phyloP scores from a whole-genome alignment of 2,113 vertebrate genomes.

The Alligator mississippiensis region DNA sequence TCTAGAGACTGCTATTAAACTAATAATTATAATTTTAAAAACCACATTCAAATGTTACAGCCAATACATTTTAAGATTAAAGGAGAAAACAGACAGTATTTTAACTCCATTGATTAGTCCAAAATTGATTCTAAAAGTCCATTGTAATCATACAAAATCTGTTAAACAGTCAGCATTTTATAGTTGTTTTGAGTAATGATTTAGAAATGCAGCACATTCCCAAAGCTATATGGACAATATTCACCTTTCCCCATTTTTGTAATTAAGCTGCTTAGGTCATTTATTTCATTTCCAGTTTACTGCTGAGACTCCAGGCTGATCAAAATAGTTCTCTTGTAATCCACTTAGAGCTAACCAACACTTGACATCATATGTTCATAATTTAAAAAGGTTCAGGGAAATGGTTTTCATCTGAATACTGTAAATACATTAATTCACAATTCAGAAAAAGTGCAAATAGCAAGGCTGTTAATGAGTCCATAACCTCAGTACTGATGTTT shows the following conservation, averaged over 20 bases:
- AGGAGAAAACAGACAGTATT: background rate
- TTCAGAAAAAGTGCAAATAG: background rate
- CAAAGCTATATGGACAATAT: background rate
- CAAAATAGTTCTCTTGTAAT: background rate
- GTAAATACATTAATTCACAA: background rate
- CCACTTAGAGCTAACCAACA: background rate
- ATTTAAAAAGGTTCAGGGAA: background rate
- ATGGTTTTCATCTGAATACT: background rate
- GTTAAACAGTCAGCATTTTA: background rate
- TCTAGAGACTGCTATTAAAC: background rate
- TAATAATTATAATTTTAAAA: background rate
- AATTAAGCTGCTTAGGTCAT: slow-evolving; percentile 9
- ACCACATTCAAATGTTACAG: background rate
- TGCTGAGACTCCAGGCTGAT: background rate
- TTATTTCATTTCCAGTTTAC: background rate
- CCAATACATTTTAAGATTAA: slow-evolving; percentile 17
- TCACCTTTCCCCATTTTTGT: background rate
- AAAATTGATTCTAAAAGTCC: slow-evolving; percentile 16
- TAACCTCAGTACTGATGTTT: background rate
- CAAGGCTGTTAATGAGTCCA: background rate
- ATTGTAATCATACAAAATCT: slow-evolving; percentile 1
- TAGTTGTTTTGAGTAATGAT: slow-evolving; percentile 34
- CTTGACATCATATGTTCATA: background rate
- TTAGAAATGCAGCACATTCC: slow-evolving; percentile 2
- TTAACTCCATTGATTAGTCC: background rate